Base-by-base conservation (phyloP, 2,113 vertebrate species). In the Donacobius atricapilla region DNA sequence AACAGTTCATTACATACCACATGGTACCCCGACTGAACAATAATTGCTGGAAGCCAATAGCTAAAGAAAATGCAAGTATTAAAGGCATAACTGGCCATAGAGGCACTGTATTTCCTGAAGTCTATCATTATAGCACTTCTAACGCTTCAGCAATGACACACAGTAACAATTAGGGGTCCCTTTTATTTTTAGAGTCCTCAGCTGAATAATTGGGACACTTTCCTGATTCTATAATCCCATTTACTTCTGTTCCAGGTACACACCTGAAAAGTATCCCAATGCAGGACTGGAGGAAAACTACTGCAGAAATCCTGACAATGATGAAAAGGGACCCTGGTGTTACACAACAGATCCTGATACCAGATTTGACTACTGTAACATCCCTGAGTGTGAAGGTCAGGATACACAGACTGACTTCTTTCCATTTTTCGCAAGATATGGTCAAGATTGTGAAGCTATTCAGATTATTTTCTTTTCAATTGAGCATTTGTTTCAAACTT, bases 261-360 rank as follows among this genome's bases (percentile, higher is more conserved):
- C 95, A 7, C 98, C 98, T 70, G 82, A 51, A 10, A 94, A 39
- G 4, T 6, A 69, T 40, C 98, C 98, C 5, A 2, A 0, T 0
- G 92, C 75, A 1, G 98, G 98, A 18, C 97, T 99, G n/a, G 98
- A 99, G 5, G 95, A 91, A 61, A 99, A 99, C 96, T 98, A 99
- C 95, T 99, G 99, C 75, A 98, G 99, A 95, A 99, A 99, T 88
- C 99, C 99, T 0, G 99, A 99, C 93, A 82, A 87, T 0, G 99
- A 99, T 58, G 87, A 15, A 33, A 47, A 81, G 3, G 98, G 97
- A 78, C 99, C 99, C 30, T 99, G 99, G 99, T 99, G 99, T 79
- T 99, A 99, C 93, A 99, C 99, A 23, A 98, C 97, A 2, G 98
- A 99, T 86, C 69, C 98, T 1, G 25, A 56, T 0, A 93, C 89